These are phyloP conservation scores for Zosterops pallidus DNA, from an alignment of 2,113 vertebrate genomes.

Conservation along the genomic window DNA sequence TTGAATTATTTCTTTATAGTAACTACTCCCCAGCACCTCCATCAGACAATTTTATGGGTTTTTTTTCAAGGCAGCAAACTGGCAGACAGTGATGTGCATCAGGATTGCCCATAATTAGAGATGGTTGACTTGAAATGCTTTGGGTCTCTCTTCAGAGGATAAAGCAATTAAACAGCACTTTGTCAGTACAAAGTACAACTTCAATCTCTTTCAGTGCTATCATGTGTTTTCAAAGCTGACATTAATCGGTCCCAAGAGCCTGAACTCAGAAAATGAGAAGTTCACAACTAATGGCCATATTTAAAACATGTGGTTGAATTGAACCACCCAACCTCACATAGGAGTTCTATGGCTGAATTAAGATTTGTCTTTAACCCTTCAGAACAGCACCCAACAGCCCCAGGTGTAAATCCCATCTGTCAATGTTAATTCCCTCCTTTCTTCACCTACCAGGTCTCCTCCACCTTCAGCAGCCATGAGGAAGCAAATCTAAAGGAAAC, in stretches of 20 bases:
- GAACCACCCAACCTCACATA: not conserved
- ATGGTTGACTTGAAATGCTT: conserved; percentile 43
- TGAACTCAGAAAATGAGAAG: conserved; percentile 47
- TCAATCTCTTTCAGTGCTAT: conserved; percentile 52
- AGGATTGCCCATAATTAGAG: conserved; percentile 10
- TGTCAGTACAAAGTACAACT: conserved; percentile 59
- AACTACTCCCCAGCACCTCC: not conserved
- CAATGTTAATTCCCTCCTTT: not conserved
- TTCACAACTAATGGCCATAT: conserved; percentile 36
- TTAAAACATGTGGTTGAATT: not conserved
- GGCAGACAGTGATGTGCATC: not conserved
- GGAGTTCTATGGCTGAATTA: not conserved
- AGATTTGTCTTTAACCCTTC: not conserved
- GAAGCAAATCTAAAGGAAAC: not conserved
- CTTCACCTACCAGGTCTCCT: not conserved
- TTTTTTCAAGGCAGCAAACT: not conserved
- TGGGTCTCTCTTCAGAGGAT: conserved; percentile 47
- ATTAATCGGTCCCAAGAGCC: conserved; percentile 36
- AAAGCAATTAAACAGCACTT: conserved; percentile 62
- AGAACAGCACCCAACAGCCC: not conserved
- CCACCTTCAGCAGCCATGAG: not conserved
- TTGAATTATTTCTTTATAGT: not conserved
- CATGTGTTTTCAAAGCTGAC: conserved; percentile 59
- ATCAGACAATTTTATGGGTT: not conserved
- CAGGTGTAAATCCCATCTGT: not conserved